Conservation (phyloP, 1,140 invertebrate genomes). For the Drosophila lowei region DNA sequence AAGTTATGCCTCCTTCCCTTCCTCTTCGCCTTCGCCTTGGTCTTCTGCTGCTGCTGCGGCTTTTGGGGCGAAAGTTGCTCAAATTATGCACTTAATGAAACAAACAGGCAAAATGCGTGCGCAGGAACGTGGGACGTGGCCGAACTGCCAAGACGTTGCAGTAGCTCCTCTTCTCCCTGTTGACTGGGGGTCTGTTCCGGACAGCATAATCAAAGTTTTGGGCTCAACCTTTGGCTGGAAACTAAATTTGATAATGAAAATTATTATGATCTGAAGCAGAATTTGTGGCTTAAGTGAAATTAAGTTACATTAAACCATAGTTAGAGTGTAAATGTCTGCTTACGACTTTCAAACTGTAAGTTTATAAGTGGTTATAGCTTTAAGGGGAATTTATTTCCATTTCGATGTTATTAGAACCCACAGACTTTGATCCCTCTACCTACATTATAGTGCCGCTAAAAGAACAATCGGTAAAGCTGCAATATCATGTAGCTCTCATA, state of each 20-base stretch:
- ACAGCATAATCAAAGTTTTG: slow-evolving; percentile 37
- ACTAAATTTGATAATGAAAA: background rate
- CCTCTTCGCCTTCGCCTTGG: slow-evolving; percentile 40
- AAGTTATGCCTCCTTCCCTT: slow-evolving; percentile 55
- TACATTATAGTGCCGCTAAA: no score
- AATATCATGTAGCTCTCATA: no score
- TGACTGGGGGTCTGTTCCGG: slow-evolving; percentile 4
- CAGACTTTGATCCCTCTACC: no score
- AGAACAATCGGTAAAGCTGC: no score
- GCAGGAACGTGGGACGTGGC: slow-evolving; percentile 6
- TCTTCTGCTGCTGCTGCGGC: slow-evolving; percentile 42
- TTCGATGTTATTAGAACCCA: no score
- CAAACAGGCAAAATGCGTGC: slow-evolving; percentile 50
- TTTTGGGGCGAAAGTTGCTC: slow-evolving; percentile 47
- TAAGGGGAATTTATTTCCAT: no score
- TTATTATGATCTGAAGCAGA: no score
- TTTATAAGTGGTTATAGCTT: no score
- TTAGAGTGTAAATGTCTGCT: no score
- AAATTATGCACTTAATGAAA: slow-evolving; percentile 74
- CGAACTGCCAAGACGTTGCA: slow-evolving; percentile 7
- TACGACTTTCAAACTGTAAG: no score
- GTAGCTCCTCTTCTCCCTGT: background rate
- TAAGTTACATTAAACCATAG: no score
- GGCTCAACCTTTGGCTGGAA: background rate
- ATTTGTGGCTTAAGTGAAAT: no score